Evolutionary conservation across 1,140 invertebrate species (phyloP).

Genomic region (Anoplophora glabripennis): DNA sequence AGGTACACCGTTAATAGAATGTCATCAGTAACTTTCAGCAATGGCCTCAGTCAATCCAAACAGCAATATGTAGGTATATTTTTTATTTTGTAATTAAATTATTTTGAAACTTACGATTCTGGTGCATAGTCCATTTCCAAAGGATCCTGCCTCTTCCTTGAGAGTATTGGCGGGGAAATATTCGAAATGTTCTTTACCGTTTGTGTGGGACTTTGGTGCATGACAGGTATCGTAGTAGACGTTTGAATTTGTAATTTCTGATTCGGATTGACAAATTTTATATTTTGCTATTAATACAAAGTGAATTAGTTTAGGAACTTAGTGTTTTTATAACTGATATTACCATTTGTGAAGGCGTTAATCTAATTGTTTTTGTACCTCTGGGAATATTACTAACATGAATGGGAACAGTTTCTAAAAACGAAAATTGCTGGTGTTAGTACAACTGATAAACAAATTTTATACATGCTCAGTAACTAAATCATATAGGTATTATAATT

Average conservation of each 20-base stretch:
- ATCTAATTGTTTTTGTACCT: slow-evolving; percentile 59
- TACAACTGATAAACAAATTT: no score
- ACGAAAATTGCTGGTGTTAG: no score
- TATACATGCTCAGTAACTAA: no score
- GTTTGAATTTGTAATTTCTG: slow-evolving; percentile 43
- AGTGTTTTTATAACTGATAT: neutral
- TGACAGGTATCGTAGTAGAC: slow-evolving; percentile 26
- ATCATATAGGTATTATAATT: no score
- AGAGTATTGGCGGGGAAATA: slow-evolving; percentile 61
- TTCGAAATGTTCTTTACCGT: slow-evolving; percentile 46
- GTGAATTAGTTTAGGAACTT: neutral
- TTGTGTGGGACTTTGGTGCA: slow-evolving; percentile 34
- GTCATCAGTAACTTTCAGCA: no score
- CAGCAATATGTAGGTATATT: no score
- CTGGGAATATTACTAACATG: slow-evolving; percentile 49
- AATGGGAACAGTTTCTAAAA: slow-evolving; percentile 57
- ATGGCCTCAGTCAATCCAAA: no score
- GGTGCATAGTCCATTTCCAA: slow-evolving; percentile 49
- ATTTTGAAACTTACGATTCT: slow-evolving; percentile 49
- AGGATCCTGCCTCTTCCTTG: slow-evolving; percentile 61
- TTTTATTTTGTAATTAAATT: no score
- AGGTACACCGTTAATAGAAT: no score
- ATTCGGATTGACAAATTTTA: slow-evolving; percentile 46
- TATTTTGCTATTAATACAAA: slow-evolving; percentile 36
- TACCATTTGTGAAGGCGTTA: slow-evolving; percentile 60